Percentiles rank a stretch among this genome's conserved stretches.
Conservation (phyloP, 2,113 vertebrate genomes). For the Leuciscus idus region DNA sequence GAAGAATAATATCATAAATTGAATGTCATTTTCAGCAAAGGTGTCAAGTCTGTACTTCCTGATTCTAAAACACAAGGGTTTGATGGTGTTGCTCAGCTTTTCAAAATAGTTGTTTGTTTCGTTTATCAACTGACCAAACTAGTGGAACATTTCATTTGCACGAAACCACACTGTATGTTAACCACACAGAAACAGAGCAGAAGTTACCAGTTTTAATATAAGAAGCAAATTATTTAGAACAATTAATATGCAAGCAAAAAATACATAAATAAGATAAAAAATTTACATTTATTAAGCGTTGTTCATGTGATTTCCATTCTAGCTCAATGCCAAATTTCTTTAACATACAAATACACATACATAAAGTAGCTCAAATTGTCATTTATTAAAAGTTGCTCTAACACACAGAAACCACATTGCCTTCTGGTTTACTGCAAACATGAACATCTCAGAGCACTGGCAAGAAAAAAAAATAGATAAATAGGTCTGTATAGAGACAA, state of each 20-base stretch:
- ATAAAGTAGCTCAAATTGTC: no score
- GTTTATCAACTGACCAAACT: background rate
- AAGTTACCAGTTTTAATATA: background rate
- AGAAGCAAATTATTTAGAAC: background rate
- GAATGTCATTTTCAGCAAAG: no score
- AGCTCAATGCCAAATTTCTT: background rate
- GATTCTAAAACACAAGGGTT: background rate
- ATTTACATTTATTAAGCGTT: background rate
- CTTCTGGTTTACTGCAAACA: background rate
- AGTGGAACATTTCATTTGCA: background rate
- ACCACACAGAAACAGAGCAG: background rate
- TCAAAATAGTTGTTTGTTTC: background rate
- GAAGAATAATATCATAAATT: no score
- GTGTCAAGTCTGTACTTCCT: no score
- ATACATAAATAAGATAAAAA: background rate
- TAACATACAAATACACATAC: background rate
- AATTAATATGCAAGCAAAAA: background rate
- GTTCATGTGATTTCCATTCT: background rate
- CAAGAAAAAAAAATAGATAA: background rate
- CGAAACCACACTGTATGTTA: background rate
- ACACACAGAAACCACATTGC: background rate
- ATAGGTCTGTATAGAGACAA: background rate
- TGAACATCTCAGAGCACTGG: background rate
- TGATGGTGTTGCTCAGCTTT: background rate
- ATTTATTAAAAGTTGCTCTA: background rate